Conservation (phyloP, 2,888 invertebrate genomes). For the Philaethria dido region DNA sequence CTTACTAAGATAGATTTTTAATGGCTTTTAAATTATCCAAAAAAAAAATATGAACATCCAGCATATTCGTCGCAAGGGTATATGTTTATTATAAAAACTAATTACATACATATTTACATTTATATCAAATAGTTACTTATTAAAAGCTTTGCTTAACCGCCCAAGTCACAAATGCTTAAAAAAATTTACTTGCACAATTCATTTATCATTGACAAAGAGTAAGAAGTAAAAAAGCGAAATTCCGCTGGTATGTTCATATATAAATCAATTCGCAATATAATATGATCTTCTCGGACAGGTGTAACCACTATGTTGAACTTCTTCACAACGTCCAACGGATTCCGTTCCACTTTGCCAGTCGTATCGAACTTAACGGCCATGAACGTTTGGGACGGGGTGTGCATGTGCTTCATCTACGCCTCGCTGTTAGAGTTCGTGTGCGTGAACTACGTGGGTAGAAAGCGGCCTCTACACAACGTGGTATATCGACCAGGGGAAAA, state of each 20-base stretch:
- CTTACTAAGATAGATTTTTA: constrained; percentile 1
- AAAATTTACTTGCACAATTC: not conserved
- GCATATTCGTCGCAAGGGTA: constrained; percentile 25
- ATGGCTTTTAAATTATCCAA: constrained; percentile 5
- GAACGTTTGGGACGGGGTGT: constrained; percentile 98
- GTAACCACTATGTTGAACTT: constrained; percentile 99
- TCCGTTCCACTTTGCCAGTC: constrained; percentile 95
- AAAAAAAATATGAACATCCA: constrained; percentile 36
- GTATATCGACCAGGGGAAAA: constrained; percentile 95
- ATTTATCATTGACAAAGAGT: not conserved
- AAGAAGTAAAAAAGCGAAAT: not conserved
- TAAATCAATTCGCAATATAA: constrained; percentile 28
- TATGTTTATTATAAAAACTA: not conserved
- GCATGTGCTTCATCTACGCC: constrained; percentile 98
- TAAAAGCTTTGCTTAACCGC: constrained; percentile 13
- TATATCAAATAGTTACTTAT: not conserved
- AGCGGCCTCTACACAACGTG: constrained; percentile 94
- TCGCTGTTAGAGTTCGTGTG: constrained; percentile 96
- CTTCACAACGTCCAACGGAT: constrained; percentile 97
- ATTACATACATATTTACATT: not conserved
- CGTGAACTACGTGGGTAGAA: constrained; percentile 97
- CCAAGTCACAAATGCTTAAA: not conserved
- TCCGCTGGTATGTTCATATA: constrained; percentile 38
- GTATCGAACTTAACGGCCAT: constrained; percentile 97
- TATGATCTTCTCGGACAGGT: constrained; percentile 80